Percentiles rank a stretch among this genome's conserved stretches.
These are phyloP conservation scores for Podarcis cretensis DNA, from an alignment of 2,113 vertebrate genomes.

Conservation along the genomic window DNA sequence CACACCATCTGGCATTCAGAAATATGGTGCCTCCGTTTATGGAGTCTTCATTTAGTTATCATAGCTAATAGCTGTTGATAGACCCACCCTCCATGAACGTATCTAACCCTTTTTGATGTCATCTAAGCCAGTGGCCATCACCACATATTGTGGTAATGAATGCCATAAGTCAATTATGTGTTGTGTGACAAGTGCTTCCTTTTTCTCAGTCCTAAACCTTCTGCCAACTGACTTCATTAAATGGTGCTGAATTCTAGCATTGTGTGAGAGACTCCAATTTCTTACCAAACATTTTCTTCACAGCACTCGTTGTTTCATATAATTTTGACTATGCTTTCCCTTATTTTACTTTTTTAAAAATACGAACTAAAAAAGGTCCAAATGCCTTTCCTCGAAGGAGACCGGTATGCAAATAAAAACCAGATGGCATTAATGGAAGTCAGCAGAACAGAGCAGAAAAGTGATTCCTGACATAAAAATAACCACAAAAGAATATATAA, in stretches of 20 bases:
- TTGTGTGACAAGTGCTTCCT: not conserved
- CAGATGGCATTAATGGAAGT: not conserved
- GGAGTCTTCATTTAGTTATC: not conserved
- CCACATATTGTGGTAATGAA: not conserved
- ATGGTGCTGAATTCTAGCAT: not conserved
- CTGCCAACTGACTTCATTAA: not conserved
- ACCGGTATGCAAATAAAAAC: not conserved
- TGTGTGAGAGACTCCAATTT: not conserved
- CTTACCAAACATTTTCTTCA: not conserved
- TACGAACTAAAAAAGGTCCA: not conserved
- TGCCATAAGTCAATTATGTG: not conserved
- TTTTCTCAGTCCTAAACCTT: not conserved
- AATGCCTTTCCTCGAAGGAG: not conserved
- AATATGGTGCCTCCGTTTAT: not conserved
- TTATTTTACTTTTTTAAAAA: not conserved
- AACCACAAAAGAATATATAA: not conserved
- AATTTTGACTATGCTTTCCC: not conserved
- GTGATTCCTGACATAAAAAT: not conserved
- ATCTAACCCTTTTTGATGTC: not conserved
- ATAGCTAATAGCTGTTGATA: not conserved
- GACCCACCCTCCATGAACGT: not conserved
- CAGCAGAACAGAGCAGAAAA: not conserved
- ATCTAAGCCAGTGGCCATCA: not conserved
- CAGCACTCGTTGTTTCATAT: not conserved
- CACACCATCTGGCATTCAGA: conserved; percentile 3